Conservation (phyloP, 2,797 vertebrate genomes). For the Gymnoscopelus braueri region DNA sequence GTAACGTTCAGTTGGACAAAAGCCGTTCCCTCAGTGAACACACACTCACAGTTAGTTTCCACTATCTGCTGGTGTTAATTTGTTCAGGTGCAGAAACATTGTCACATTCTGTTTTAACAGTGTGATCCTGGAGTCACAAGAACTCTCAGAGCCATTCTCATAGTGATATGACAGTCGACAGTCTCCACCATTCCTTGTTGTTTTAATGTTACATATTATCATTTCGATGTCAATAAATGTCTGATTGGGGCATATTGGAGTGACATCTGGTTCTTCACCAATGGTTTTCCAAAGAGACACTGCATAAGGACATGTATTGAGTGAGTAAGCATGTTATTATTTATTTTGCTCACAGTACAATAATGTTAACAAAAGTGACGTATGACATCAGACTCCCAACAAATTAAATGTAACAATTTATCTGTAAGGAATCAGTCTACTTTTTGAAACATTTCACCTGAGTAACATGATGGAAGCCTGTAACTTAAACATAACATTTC, state of each 20-base stretch:
- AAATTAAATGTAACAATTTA: too few species aligned
- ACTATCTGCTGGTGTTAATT: slow-evolving; percentile 50
- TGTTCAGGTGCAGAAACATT: slow-evolving; percentile 43
- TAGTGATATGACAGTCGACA: accelerated
- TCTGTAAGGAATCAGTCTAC: too few species aligned
- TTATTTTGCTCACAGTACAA: too few species aligned
- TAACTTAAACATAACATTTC: too few species aligned
- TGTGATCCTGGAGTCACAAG: slow-evolving; percentile 49
- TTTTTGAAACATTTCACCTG: too few species aligned
- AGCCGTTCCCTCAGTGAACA: accelerated
- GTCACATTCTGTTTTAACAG: slow-evolving; percentile 15
- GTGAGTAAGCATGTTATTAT: background rate
- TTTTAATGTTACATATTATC: slow-evolving; percentile 20
- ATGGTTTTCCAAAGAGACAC: slow-evolving; percentile 7
- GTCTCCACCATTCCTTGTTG: background rate
- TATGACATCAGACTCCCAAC: too few species aligned
- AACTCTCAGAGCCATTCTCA: accelerated
- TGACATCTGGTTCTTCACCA: background rate
- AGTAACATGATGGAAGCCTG: too few species aligned
- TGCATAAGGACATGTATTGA: background rate
- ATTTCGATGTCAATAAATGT: background rate
- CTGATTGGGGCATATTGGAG: background rate
- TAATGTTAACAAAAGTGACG: too few species aligned
- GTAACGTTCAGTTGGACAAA: background rate
- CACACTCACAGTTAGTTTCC: slow-evolving; percentile 48